Evolutionary conservation across 2,797 vertebrate genomes (phyloP).

Genomic region (Alfaro cultratus): DNA sequence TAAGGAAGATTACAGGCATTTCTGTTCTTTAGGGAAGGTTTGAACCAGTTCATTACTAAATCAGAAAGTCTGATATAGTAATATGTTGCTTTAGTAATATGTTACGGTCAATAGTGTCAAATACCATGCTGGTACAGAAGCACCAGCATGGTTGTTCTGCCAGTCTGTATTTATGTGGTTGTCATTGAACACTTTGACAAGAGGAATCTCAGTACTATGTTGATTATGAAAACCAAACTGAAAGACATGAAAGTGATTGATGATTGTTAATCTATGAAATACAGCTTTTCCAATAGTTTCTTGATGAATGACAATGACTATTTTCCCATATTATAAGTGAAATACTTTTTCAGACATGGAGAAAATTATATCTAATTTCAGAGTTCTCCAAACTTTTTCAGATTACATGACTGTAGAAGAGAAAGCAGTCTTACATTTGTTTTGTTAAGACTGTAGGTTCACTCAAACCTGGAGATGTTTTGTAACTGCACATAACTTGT

Average conservation of each 20-base stretch:
- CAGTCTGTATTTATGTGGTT: no score
- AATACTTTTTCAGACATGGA: neutral
- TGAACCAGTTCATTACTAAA: no score
- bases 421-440: neutral
- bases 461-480: slow-evolving; percentile 10
- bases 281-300: no score
- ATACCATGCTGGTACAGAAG: neutral
- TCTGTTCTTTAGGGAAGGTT: no score
- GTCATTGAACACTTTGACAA: no score
- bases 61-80: no score
- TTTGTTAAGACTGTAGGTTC: neutral
- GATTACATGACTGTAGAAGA: neutral
- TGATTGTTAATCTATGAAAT: no score
- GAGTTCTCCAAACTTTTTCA: neutral
- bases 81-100: no score
- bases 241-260: neutral
- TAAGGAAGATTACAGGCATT: no score
- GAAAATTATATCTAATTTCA: neutral
- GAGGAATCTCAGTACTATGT: neutral
- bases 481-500: slow-evolving; percentile 18
- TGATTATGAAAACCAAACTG: neutral
- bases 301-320: no score
- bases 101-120: neutral
- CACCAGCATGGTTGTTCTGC: no score
- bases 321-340: no score